Percentiles rank a stretch among this genome's conserved stretches.
Conservation (phyloP, 2,888 invertebrate species). For the Oasisia sp. region DNA sequence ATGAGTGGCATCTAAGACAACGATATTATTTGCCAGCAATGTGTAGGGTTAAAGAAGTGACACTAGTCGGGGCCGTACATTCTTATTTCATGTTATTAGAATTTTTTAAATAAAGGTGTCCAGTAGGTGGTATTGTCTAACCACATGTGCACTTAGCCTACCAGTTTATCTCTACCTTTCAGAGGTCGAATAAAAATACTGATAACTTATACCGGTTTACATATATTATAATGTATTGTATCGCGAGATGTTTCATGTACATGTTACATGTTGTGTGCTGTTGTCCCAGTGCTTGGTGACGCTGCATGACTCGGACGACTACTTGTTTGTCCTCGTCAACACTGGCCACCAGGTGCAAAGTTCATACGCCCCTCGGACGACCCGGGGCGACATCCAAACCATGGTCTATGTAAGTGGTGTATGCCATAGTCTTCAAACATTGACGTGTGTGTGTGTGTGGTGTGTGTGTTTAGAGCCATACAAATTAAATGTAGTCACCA, state of each 20-base stretch:
- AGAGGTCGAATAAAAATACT: not conserved
- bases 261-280: not conserved
- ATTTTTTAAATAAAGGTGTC: no score
- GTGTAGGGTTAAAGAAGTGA: no score
- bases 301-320: conserved; percentile 84
- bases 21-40: no score
- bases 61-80: no score
- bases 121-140: no score
- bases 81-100: no score
- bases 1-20: no score
- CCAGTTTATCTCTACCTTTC: not conserved
- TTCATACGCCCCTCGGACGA: conserved; percentile 90
- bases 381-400: conserved; percentile 94
- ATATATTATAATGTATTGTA: no score
- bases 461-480: no score
- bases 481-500: no score
- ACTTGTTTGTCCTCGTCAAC: conserved; percentile 61
- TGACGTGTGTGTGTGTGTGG: no score
- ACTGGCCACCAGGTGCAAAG: conserved; percentile 58
- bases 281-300: conserved; percentile 75
- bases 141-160: not conserved
- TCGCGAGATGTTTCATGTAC: not conserved
- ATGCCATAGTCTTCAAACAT: not conserved
- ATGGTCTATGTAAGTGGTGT: conserved; percentile 75
- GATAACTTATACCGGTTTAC: no score